Conservation (phyloP, 53 echinoderm and acorn worm species). For the Antedon mediterranea region DNA sequence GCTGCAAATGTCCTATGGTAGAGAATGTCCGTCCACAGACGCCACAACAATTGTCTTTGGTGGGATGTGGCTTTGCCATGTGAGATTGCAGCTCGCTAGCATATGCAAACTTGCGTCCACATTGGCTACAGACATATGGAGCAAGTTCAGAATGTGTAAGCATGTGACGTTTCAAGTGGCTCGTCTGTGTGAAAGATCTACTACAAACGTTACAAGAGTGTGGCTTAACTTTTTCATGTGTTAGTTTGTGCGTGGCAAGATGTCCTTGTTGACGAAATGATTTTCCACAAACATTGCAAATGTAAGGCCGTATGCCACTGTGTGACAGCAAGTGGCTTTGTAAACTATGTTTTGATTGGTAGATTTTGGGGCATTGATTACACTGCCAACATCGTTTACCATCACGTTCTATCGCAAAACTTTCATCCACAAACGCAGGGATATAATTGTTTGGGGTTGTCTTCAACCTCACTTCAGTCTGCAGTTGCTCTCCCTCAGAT, state of each 20-base stretch:
- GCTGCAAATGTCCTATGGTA: conserved; percentile 12
- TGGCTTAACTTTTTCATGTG: conserved; percentile 7
- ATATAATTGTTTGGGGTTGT: too few species aligned
- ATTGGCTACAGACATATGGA: conserved; percentile 23
- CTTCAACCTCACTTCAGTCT: too few species aligned
- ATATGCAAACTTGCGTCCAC: conserved; percentile 33
- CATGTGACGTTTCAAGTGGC: conserved; percentile 34
- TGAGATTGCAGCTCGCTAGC: conserved; percentile 27
- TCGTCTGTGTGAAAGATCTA: conserved; percentile 25
- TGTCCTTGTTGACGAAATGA: conserved; percentile 32
- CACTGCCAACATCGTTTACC: conserved; percentile 20
- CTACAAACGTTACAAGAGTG: conserved; percentile 28
- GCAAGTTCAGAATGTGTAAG: conserved; percentile 20
- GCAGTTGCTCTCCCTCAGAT: too few species aligned
- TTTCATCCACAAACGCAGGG: not conserved
- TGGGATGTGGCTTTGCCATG: conserved; percentile 12
- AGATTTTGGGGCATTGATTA: conserved; percentile 30
- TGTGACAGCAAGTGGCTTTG: conserved; percentile 27
- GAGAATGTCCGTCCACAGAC: conserved; percentile 14
- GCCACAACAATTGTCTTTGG: conserved; percentile 10
- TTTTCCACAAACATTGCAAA: conserved; percentile 28
- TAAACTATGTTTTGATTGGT: conserved; percentile 30
- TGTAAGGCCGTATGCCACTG: conserved; percentile 30
- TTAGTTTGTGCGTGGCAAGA: conserved; percentile 34
- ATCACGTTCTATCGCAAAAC: not conserved